Evolutionary conservation across 2,113 vertebrate species (phyloP), one percentile per base, ranked within the genome.

Genomic region (Zeus faber): DNA sequence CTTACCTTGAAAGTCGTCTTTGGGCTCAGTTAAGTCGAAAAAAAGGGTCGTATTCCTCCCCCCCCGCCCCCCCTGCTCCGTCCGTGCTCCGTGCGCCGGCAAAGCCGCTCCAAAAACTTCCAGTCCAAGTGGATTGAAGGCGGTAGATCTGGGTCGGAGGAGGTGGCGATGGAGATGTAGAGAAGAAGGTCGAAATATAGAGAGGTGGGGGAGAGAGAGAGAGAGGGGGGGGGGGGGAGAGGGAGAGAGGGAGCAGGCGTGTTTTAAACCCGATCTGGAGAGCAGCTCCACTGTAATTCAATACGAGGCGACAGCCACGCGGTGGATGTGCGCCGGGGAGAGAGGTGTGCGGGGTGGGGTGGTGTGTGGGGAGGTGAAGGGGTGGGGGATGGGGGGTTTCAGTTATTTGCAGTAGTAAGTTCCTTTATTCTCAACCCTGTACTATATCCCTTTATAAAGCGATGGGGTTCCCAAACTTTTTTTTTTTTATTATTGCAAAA

Each of bases 281-380:
- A 65, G 76, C 67, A 71, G 77, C 58, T 59, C 49, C 61, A 70
- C 55, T 49, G 73, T 61, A 74, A 77, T 9, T 48, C 71, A 54
- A 67, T 43, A 8, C n/a, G 61, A 59, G 59, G 60, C 61, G 62
- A 64, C 67, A 66, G 76, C 58, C 74, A 18, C 9, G 0, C 14
- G 46, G 65, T 72, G 66, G n/a, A 18, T 56, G 45, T 58, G 54
- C 3, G 52, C 21, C 50, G 44, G 54, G 9, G 39, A 52, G 2
- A 24, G 49, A 41, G 29, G 6, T 41, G 24, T 27, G 44, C 0
- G 59, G 14, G 37, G 14, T 11, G 56, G 22, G 31, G 4, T 39
- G 1, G 17, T 31, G 29, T 31, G 29, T 31, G 6, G 37, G 5
- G 27, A 14, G 1, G 35, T 0, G 35, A 39, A 14, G 5, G 35